Evolutionary conservation across 2,797 vertebrate species (phyloP).

Genomic region (Synanceia verrucosa): DNA sequence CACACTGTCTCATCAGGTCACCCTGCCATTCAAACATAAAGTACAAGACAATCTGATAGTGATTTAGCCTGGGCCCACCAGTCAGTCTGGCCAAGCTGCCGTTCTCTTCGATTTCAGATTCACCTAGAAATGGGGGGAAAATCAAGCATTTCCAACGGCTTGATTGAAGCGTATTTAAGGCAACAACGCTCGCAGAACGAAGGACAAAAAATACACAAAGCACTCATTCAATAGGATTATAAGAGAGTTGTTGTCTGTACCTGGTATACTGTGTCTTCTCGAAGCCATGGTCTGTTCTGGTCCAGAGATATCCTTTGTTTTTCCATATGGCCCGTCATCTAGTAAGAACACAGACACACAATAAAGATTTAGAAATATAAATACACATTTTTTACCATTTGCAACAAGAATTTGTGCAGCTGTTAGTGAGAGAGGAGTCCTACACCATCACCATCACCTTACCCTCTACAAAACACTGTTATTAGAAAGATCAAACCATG

Average conservation of each 20-base stretch:
- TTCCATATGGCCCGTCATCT: conserved; percentile 97
- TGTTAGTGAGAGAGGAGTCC: background rate
- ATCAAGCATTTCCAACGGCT: too few species aligned
- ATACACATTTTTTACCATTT: background rate
- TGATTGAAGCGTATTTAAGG: too few species aligned
- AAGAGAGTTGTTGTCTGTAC: conserved; percentile 72
- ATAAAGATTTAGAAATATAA: background rate
- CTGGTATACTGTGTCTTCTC: conserved; percentile 96
- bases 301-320: conserved; percentile 88
- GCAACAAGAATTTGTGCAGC: background rate
- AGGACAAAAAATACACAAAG: too few species aligned
- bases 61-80: too few species aligned
- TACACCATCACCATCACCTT: background rate
- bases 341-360: conserved; percentile 25
- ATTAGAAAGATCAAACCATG: background rate
- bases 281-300: conserved; percentile 85
- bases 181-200: too few species aligned
- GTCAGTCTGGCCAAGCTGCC: too few species aligned
- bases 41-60: background rate
- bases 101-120: too few species aligned
- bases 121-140: too few species aligned
- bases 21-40: background rate
- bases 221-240: too few species aligned
- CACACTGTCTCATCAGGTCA: background rate
- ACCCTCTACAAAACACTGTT: background rate